phyloP scores from a whole-genome alignment of 1,140 invertebrate species.

The Vollenhovia emeryi region DNA sequence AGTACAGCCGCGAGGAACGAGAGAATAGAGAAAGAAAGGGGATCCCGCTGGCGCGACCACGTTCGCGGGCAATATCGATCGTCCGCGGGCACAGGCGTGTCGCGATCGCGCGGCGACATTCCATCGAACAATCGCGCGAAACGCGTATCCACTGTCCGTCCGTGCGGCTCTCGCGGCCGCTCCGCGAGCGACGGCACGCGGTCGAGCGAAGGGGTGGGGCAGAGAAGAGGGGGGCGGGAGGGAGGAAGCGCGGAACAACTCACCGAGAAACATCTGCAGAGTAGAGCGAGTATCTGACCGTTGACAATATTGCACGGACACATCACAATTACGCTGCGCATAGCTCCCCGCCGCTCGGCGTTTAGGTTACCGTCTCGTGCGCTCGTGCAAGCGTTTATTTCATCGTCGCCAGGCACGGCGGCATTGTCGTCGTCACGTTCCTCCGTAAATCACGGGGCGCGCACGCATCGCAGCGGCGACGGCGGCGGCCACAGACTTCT shows the following conservation, averaged over 20 bases:
- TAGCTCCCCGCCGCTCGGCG: slow-evolving; percentile 37
- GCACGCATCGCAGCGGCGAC: slow-evolving; percentile 48
- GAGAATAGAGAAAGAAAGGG: too few relatives aligned
- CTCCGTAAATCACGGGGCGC: slow-evolving; percentile 59
- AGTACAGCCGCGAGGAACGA: too few relatives aligned
- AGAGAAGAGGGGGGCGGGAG: neutral
- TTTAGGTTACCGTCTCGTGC: neutral
- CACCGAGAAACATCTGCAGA: slow-evolving; percentile 78
- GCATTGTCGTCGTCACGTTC: slow-evolving; percentile 40
- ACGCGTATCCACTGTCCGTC: too few relatives aligned
- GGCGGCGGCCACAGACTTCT: too few relatives aligned
- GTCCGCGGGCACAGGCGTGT: neutral
- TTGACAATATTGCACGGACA: slow-evolving; percentile 48
- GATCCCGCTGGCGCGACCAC: neutral
- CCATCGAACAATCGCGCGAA: slow-evolving; percentile 1
- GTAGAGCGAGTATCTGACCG: slow-evolving; percentile 67
- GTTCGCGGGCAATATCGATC: neutral
- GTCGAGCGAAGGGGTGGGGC: neutral
- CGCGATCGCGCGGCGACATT: slow-evolving; percentile 47
- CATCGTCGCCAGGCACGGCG: neutral
- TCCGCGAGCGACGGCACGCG: neutral
- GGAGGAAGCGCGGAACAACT: slow-evolving; percentile 55
- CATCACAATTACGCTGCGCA: slow-evolving; percentile 71
- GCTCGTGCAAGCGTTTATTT: neutral
- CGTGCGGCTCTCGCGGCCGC: too few relatives aligned